These are phyloP conservation scores for Sycophila texana DNA, from an alignment of 2,888 invertebrate genomes.

Conservation along the genomic window DNA sequence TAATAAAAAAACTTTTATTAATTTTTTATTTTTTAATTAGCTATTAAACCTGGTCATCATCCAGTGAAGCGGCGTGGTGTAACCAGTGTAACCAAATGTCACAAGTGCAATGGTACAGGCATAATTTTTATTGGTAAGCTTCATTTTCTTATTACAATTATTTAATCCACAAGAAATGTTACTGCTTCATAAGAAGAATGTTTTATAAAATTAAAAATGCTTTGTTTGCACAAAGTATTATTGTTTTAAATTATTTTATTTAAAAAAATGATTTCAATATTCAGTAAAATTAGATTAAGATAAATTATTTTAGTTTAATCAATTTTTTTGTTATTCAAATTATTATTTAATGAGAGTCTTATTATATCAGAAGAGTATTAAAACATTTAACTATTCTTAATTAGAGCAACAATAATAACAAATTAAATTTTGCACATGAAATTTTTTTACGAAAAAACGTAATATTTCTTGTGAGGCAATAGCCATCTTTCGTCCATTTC, in stretches of 20 bases:
- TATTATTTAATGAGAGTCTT: too few relatives aligned
- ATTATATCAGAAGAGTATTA: background rate
- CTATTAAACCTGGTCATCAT: conserved; percentile 78
- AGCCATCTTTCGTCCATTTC: conserved; percentile 66
- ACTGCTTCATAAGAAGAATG: conserved; percentile 23
- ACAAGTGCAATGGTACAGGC: conserved; percentile 92
- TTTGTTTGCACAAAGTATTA: background rate
- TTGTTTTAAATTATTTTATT: conserved; percentile 24
- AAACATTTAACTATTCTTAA: background rate
- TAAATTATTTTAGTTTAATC: too few relatives aligned
- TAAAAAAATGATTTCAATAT: conserved; percentile 11
- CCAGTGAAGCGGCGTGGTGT: conserved; percentile 90
- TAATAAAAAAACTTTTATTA: background rate
- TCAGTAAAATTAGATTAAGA: too few relatives aligned
- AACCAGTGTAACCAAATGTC: conserved; percentile 90
- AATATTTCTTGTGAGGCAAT: conserved; percentile 58
- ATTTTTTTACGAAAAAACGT: conserved; percentile 27
- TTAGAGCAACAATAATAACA: background rate
- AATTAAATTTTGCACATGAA: background rate
- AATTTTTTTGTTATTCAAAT: conserved; percentile 20
- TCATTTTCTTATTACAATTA: conserved; percentile 55
- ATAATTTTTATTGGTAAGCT: conserved; percentile 85
- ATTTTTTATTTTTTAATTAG: conserved; percentile 61
- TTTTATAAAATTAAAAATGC: background rate
- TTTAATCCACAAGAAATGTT: conserved; percentile 53